phyloP scores from a whole-genome alignment of 2,888 invertebrate species.

The Cryptocephalus primarius region DNA sequence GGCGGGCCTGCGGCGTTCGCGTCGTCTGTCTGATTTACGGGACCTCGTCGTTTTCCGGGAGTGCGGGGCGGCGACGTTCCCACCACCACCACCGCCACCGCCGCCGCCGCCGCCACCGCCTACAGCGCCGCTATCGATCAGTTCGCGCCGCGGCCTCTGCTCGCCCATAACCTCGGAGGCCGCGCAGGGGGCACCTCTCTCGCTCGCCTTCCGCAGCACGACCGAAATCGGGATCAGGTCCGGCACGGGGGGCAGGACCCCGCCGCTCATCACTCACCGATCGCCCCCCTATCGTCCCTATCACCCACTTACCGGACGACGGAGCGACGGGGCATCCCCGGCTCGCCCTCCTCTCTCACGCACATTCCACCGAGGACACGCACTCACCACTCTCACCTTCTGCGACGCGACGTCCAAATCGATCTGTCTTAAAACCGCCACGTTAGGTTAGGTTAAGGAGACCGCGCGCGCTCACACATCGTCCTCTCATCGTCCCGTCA shows the following conservation, averaged over 20 bases:
- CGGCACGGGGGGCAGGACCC: conserved; percentile 37
- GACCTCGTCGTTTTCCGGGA: conserved; percentile 38
- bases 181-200: conserved; percentile 23
- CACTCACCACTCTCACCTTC: conserved; percentile 4
- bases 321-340: background rate
- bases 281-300: conserved; percentile 20
- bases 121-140: conserved; percentile 38
- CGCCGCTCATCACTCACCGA: conserved; percentile 34
- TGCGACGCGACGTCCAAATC: conserved; percentile 4
- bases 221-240: conserved; percentile 35
- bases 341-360: background rate
- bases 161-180: conserved; percentile 33
- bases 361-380: conserved; percentile 1
- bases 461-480: no score
- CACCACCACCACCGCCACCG: conserved; percentile 16
- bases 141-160: conserved; percentile 35
- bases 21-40: conserved; percentile 39
- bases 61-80: conserved; percentile 32
- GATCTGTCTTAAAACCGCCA: conserved; percentile 10
- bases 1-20: conserved; percentile 29
- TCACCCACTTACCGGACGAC: conserved; percentile 7
- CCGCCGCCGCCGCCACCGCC: conserved; percentile 35
- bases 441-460: conserved; percentile 4
- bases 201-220: conserved; percentile 27
- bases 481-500: conserved; percentile 16